A percentile compares a stretch with the other conserved stretches of the same genome.
These are phyloP conservation scores for Caenorhabditis briggsae DNA, from an alignment of 1,140 invertebrate species.

Conservation along the genomic window DNA sequence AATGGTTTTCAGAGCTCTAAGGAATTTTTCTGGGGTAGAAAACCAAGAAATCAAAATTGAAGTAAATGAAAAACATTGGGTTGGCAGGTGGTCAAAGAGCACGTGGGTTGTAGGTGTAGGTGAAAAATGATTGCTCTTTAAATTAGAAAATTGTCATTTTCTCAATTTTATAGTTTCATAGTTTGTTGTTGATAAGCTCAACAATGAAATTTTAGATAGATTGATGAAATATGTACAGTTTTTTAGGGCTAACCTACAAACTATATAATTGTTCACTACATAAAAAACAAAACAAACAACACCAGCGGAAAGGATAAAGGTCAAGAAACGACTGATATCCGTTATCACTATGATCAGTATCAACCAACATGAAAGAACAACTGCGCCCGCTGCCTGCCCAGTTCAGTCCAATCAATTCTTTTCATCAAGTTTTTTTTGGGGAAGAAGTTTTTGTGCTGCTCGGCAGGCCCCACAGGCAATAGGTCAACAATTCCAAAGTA, in stretches of 20 bases:
- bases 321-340: no score
- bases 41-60: no score
- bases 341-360: neutral
- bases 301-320: no score
- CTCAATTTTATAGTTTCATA: neutral
- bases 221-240: no score
- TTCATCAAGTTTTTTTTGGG: neutral
- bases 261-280: no score
- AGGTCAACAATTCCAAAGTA: constrained; percentile 51
- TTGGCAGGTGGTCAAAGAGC: neutral
- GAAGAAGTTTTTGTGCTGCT: neutral
- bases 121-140: neutral
- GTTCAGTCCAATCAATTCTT: neutral
- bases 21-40: no score
- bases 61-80: no score
- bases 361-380: neutral
- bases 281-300: neutral
- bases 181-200: neutral
- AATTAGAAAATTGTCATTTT: neutral
- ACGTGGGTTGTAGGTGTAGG: neutral
- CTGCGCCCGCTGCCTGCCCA: neutral
- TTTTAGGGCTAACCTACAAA: no score
- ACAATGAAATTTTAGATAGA: neutral
- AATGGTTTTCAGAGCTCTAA: no score
- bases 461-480: constrained; percentile 2